phyloP scores from a whole-genome alignment of 2,113 vertebrate species.

The Gymnarchus niloticus region DNA sequence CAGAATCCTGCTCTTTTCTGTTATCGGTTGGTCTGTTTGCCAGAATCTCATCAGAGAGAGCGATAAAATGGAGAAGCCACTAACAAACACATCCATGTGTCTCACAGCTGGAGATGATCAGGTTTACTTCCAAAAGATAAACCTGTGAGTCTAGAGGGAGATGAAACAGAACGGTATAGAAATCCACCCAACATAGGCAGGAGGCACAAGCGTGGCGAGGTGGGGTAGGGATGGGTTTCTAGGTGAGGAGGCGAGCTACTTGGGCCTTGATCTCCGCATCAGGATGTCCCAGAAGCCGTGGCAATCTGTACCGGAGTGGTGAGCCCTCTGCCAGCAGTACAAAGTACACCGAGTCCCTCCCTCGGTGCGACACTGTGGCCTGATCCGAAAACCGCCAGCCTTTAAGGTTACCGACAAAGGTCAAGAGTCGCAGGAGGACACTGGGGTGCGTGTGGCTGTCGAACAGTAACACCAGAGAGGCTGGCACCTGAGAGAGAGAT shows the following conservation, averaged over 20 bases:
- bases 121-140: neutral
- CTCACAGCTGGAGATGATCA: neutral
- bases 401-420: slow-evolving; percentile 74
- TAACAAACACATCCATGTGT: neutral
- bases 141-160: neutral
- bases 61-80: neutral
- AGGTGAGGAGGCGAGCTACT: slow-evolving; percentile 69
- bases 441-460: slow-evolving; percentile 62
- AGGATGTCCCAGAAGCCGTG: slow-evolving; percentile 67
- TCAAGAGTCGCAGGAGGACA: slow-evolving; percentile 75
- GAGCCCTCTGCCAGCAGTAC: slow-evolving; percentile 68
- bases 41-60: too few relatives aligned
- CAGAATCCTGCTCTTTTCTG: neutral
- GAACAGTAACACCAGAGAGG: slow-evolving; percentile 74
- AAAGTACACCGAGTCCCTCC: slow-evolving; percentile 70
- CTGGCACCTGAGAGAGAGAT: slow-evolving; percentile 60
- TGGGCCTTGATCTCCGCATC: slow-evolving; percentile 76
- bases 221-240: slow-evolving; percentile 25
- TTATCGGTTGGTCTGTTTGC: too few relatives aligned
- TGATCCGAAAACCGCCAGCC: slow-evolving; percentile 53
- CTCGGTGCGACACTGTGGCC: slow-evolving; percentile 51
- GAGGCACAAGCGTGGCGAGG: slow-evolving; percentile 19
- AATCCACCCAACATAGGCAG: neutral
- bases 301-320: slow-evolving; percentile 68
- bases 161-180: neutral